These are phyloP conservation scores for Nylanderia fulva DNA, from an alignment of 1,140 invertebrate species.

Conservation along the genomic window DNA sequence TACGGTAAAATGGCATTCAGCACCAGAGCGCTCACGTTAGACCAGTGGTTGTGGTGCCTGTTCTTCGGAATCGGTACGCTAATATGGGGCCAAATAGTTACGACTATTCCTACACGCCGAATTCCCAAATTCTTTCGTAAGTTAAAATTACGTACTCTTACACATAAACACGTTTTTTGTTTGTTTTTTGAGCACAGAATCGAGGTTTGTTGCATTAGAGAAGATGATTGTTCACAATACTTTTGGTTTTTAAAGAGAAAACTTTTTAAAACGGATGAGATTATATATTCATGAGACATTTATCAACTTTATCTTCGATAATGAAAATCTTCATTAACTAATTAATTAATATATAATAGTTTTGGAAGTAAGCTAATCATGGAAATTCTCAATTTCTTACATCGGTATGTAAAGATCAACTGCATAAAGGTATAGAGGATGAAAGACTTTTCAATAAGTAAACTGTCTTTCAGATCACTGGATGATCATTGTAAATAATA, in stretches of 20 bases:
- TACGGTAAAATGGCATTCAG: constrained; percentile 99
- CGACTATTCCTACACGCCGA: constrained; percentile 97
- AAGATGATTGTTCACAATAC: constrained; percentile 1
- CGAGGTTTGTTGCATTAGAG: constrained; percentile 18
- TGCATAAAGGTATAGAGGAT: not conserved
- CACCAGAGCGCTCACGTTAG: constrained; percentile 94
- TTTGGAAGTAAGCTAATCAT: not conserved
- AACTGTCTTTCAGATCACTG: not conserved
- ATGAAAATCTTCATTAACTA: not conserved
- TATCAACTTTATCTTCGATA: not conserved
- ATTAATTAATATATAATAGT: not conserved
- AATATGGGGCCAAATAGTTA: constrained; percentile 99
- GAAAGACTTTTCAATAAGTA: not conserved
- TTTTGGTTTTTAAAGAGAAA: not conserved
- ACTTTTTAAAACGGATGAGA: not conserved
- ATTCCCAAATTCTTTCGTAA: constrained; percentile 97
- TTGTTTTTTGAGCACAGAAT: constrained; percentile 54
- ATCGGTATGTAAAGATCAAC: constrained; percentile 37
- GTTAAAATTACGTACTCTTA: constrained; percentile 83
- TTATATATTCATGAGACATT: not conserved
- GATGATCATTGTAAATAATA: not conserved
- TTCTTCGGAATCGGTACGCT: constrained; percentile 98
- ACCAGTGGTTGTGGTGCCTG: constrained; percentile 99
- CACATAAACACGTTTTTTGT: constrained; percentile 26
- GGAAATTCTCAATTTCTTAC: constrained; percentile 61